phyloP scores from a whole-genome alignment of 2,888 invertebrate species.

The Anticlea derivata region DNA sequence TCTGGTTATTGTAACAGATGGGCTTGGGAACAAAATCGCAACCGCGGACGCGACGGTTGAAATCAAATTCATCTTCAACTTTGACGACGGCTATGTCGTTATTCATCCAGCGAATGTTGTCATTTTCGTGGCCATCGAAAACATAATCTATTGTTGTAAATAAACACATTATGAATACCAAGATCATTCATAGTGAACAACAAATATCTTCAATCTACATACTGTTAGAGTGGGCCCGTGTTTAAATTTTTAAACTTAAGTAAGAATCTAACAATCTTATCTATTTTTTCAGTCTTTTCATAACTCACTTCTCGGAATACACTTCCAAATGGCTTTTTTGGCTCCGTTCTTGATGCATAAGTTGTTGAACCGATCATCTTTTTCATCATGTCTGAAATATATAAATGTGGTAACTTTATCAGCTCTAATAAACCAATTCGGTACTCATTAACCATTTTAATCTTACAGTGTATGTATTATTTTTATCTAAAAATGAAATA shows the following conservation, averaged over 20 bases:
- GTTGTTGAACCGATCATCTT: slow-evolving; percentile 49
- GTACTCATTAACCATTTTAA: too few relatives aligned
- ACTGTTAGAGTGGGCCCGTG: too few relatives aligned
- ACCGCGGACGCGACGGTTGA: slow-evolving; percentile 51
- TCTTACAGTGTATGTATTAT: too few relatives aligned
- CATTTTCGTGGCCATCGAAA: slow-evolving; percentile 63
- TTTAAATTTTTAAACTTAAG: too few relatives aligned
- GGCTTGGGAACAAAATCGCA: slow-evolving; percentile 57
- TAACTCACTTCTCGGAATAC: slow-evolving; percentile 64
- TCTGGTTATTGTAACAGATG: slow-evolving; percentile 56
- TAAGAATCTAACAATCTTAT: too few relatives aligned
- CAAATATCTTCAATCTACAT: too few relatives aligned
- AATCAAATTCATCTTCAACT: slow-evolving; percentile 61
- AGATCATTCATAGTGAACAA: too few relatives aligned
- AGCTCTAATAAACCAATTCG: neutral
- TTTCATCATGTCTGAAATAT: slow-evolving; percentile 47
- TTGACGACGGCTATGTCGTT: slow-evolving; percentile 65
- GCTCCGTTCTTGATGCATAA: slow-evolving; percentile 60
- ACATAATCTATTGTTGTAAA: slow-evolving; percentile 49
- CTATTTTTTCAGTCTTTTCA: too few relatives aligned
- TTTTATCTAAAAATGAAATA: too few relatives aligned
- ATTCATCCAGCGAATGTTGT: slow-evolving; percentile 66
- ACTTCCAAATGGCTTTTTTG: slow-evolving; percentile 65
- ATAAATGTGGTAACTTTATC: neutral
- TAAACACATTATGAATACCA: neutral